These are phyloP conservation scores for Epinephelus malabaricus DNA, from an alignment of 2,797 vertebrate species.

Conservation along the genomic window DNA sequence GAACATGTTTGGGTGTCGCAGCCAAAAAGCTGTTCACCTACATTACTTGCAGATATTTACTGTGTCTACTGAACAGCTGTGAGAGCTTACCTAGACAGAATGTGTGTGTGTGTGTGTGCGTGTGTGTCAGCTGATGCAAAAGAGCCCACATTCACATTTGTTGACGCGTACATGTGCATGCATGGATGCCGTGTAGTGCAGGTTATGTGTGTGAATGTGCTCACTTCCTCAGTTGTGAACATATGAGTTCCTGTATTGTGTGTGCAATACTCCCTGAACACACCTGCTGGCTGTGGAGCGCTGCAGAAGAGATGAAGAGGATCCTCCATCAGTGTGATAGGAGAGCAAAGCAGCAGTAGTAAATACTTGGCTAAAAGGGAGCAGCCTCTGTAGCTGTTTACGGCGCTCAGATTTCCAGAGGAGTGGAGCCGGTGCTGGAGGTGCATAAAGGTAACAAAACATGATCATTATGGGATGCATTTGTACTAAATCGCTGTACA, in stretches of 20 bases:
- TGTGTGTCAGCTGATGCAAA: conserved; percentile 41
- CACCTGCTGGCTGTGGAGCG: conserved; percentile 73
- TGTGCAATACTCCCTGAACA: conserved; percentile 53
- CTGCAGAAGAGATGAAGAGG: conserved; percentile 74
- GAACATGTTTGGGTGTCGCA: conserved; percentile 84
- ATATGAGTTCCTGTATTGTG: conserved; percentile 26
- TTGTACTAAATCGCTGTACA: conserved; percentile 88
- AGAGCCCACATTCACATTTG: conserved; percentile 27
- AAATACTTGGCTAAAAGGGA: conserved; percentile 81
- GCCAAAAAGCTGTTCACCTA: conserved; percentile 78
- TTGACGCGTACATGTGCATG: conserved; percentile 24
- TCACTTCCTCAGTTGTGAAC: background rate
- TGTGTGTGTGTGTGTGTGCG: conserved; percentile 14
- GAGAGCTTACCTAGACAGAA: conserved; percentile 71
- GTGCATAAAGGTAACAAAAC: conserved; percentile 87
- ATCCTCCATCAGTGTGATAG: conserved; percentile 59
- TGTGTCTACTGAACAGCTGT: conserved; percentile 83
- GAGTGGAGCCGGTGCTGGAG: conserved; percentile 77
- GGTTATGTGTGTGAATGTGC: conserved; percentile 24
- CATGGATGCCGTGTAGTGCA: conserved; percentile 32
- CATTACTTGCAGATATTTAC: conserved; percentile 78
- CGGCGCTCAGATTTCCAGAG: conserved; percentile 70
- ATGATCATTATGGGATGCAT: conserved; percentile 89
- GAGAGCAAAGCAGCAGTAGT: conserved; percentile 71
- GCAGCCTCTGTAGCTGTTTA: conserved; percentile 79